These are phyloP conservation scores for Hemaris fuciformis DNA, from an alignment of 2,888 invertebrate species.

Conservation along the genomic window DNA sequence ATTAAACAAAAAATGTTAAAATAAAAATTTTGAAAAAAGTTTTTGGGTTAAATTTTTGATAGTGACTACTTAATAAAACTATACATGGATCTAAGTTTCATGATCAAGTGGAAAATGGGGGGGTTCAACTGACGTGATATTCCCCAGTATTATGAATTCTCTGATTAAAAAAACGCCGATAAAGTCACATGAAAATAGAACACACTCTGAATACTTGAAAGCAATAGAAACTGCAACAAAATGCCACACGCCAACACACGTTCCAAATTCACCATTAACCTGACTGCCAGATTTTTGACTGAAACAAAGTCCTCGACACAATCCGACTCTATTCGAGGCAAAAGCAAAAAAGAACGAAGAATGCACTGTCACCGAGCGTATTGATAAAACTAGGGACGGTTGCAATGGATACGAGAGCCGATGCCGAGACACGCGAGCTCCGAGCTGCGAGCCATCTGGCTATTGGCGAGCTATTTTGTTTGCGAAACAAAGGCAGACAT, in stretches of 20 bases:
- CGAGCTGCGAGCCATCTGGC: not conserved
- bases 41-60: no score
- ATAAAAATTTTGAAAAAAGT: no score
- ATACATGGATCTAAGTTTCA: no score
- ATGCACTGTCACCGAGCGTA: not conserved
- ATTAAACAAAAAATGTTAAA: no score
- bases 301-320: not conserved
- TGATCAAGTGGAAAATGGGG: no score
- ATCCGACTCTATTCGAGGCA: not conserved
- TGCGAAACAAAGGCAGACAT: conserved; percentile 11
- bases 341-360: not conserved
- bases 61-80: no score
- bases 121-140: no score
- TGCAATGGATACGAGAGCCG: not conserved
- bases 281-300: not conserved
- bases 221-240: not conserved
- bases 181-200: not conserved
- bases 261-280: not conserved
- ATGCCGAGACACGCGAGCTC: not conserved
- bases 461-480: conserved; percentile 7
- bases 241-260: no score
- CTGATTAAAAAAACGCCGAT: no score
- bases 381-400: not conserved
- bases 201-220: not conserved
- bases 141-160: no score